Percentiles rank a stretch among this genome's conserved stretches.
Evolutionary conservation across 2,797 vertebrate species (phyloP).

Genomic region (Picus viridis): DNA sequence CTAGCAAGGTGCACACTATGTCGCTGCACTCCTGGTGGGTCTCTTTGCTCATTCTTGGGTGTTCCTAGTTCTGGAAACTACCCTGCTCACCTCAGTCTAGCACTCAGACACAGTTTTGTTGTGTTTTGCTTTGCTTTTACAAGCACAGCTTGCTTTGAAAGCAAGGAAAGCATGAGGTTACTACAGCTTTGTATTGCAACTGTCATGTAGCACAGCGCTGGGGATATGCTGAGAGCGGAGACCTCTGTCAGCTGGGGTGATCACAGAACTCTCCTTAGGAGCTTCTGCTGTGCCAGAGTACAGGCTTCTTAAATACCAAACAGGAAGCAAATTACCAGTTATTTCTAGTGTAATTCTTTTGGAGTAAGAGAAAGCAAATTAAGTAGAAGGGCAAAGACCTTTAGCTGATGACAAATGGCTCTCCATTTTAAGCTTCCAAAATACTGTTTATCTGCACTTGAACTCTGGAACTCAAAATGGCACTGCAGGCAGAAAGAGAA

Average conservation of each 20-base stretch:
- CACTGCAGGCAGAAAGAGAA: neutral
- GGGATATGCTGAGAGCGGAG: neutral
- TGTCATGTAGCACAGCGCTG: neutral
- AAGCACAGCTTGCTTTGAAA: neutral
- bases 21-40: no score
- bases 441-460: neutral
- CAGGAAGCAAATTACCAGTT: neutral
- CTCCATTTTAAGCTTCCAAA: neutral
- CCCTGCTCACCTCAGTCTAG: no score
- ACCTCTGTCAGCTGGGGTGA: neutral
- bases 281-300: neutral
- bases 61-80: no score
- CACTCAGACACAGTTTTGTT: no score
- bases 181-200: neutral
- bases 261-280: neutral
- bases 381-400: neutral
- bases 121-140: neutral
- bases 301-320: neutral
- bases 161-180: neutral
- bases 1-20: no score
- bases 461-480: slow-evolving; percentile 9
- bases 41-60: no score
- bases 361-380: neutral
- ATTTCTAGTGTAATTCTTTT: neutral
- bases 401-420: neutral